These are phyloP conservation scores for Tichodroma muraria DNA, from an alignment of 2,113 vertebrate species.

Conservation along the genomic window DNA sequence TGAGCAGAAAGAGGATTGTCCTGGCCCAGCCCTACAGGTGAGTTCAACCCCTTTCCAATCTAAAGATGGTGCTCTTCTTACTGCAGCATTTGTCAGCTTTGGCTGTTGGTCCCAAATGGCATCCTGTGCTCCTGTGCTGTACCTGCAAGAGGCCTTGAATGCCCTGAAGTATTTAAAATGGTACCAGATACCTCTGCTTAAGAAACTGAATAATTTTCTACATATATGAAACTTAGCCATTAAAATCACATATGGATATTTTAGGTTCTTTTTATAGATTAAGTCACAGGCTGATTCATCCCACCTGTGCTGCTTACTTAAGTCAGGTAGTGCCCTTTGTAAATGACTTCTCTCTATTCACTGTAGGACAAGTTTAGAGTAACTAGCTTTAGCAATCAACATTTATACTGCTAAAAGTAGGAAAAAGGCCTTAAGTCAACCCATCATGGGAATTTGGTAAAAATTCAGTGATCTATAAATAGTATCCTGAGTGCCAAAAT, in stretches of 20 bases:
- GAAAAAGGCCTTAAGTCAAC: background rate
- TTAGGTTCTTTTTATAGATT: background rate
- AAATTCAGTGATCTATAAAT: background rate
- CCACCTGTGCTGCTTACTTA: background rate
- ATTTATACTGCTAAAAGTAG: background rate
- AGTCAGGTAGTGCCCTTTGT: background rate
- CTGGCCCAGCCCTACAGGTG: background rate
- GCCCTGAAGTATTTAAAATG: background rate
- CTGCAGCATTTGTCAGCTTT: background rate
- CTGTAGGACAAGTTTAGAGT: background rate
- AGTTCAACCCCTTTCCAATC: background rate
- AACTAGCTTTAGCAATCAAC: background rate
- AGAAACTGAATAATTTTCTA: background rate
- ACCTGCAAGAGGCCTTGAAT: background rate
- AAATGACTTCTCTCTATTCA: background rate
- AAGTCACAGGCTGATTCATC: background rate
- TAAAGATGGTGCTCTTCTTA: background rate
- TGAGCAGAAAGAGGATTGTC: background rate
- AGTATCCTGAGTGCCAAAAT: background rate
- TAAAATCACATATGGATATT: background rate
- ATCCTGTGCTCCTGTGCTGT: background rate
- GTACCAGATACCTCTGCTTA: background rate
- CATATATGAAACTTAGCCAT: background rate
- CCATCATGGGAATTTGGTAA: background rate
- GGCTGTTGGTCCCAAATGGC: background rate